These are phyloP conservation scores for Xiphorhynchus elegans DNA, from an alignment of 2,113 vertebrate genomes.

Conservation along the genomic window DNA sequence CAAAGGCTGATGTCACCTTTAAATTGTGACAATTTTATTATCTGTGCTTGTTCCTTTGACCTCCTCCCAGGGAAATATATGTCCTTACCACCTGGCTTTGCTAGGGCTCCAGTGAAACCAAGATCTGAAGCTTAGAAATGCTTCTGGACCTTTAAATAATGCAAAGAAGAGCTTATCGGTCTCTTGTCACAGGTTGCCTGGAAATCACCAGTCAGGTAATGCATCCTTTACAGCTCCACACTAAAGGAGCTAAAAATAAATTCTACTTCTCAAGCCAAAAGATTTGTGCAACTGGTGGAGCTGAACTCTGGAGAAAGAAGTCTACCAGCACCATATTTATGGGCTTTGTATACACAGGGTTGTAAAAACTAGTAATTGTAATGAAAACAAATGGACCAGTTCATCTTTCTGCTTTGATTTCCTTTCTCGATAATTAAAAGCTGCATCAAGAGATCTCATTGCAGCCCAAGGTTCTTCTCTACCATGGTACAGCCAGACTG, in stretches of 20 bases:
- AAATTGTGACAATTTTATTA: not conserved
- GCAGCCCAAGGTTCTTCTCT: not conserved
- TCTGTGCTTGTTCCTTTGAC: not conserved
- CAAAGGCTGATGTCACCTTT: not conserved
- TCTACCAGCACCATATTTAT: conserved; percentile 17
- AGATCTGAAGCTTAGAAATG: not conserved
- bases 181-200: not conserved
- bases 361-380: conserved; percentile 60
- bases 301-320: not conserved
- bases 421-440: conserved; percentile 39
- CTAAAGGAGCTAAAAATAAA: not conserved
- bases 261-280: not conserved
- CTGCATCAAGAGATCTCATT: not conserved
- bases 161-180: not conserved
- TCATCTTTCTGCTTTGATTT: conserved; percentile 54
- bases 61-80: not conserved
- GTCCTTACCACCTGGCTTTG: not conserved
- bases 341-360: conserved; percentile 18
- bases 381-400: conserved; percentile 57
- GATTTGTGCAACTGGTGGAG: not conserved
- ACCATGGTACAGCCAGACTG: not conserved
- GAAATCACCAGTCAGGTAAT: not conserved
- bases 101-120: not conserved
- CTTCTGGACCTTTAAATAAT: not conserved
- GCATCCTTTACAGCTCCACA: not conserved